Evolutionary conservation across 2,888 invertebrate species (phyloP), one percentile per base, ranked within the genome.

Genomic region (Morpho helenor): DNA sequence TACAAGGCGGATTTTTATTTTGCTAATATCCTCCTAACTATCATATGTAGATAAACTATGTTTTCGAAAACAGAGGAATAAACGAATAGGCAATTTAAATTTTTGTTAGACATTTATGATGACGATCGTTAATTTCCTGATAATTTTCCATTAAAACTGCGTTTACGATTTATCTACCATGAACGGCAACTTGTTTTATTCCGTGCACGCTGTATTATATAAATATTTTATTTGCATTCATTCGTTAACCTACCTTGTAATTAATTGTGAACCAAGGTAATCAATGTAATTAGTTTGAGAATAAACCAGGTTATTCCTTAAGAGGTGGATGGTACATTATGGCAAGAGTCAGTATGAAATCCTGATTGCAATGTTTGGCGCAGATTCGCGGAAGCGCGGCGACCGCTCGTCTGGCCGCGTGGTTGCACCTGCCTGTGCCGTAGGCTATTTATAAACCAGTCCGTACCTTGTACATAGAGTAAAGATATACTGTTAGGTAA

Each of bases 361-460:
- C 60, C 60, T 58, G 61, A 55, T 64, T 51, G 62, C 51, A 51
- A 55, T 54, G 63, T 64, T 63, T 59, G 61, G 61, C 68, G 71
- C 68, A 71, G 75, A 74, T 80, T 84, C 83, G 84, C 84, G 87
- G 87, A 86, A 85, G 84, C 77, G 61, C 71, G 88, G 88, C 89
- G 88, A 75, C 89, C 84, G 77, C 68, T 69, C 83, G 88, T 88
- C 87, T 87, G 84, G 80, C 64, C 66, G 70, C 70, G 63, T 70
- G 72, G 71, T 68, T 63, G 76, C 84, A 83, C 86, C 83, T 83
- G 84, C 83, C 78, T 70, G 63, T 66, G 77, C 81, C 80, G 80
- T 76, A 57, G 75, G 86, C 86, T 89, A 87, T 88, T 88, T 86
- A 84, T 88, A 88, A 87, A 86, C 80, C 82, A 78, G 80, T 79